phyloP scores from a whole-genome alignment of 2,113 vertebrate genomes.

The Diphyllodes magnificus region DNA sequence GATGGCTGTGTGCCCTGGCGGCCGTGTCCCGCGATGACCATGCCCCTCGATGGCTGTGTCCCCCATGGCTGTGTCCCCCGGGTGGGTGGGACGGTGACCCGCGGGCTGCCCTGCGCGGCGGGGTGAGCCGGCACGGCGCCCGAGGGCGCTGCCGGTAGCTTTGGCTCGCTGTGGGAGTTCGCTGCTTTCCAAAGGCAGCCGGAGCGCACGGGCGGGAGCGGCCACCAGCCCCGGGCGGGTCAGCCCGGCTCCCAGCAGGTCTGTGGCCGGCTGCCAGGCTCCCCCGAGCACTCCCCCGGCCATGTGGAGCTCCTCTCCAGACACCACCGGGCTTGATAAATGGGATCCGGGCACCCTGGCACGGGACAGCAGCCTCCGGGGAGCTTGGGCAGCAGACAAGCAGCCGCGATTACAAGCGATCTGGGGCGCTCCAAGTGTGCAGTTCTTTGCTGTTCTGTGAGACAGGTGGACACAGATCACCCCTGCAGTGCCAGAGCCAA shows the following conservation, averaged over 20 bases:
- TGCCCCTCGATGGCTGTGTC: neutral
- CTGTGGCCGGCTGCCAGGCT: neutral
- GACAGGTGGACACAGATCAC: neutral
- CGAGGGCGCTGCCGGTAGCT: neutral
- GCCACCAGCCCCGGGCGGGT: neutral
- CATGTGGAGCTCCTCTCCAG: neutral
- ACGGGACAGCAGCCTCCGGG: accelerated
- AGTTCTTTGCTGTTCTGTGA: neutral
- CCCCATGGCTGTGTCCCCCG: neutral
- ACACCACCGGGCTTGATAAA: neutral
- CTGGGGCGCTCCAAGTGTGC: neutral
- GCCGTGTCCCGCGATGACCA: neutral
- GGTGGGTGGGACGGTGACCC: neutral
- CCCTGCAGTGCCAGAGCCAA: neutral
- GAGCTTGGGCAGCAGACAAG: neutral
- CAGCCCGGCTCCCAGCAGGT: neutral
- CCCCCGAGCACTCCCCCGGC: neutral
- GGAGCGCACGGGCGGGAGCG: neutral
- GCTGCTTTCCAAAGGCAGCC: accelerated
- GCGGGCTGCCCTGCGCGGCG: neutral
- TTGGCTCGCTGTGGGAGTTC: neutral
- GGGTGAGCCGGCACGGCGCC: neutral
- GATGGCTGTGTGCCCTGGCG: neutral
- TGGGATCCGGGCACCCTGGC: neutral
- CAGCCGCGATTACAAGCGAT: neutral